Evolutionary conservation across 2,888 invertebrate species (phyloP), one percentile per base, ranked within the genome.

Genomic region (Cheilosia pagana): DNA sequence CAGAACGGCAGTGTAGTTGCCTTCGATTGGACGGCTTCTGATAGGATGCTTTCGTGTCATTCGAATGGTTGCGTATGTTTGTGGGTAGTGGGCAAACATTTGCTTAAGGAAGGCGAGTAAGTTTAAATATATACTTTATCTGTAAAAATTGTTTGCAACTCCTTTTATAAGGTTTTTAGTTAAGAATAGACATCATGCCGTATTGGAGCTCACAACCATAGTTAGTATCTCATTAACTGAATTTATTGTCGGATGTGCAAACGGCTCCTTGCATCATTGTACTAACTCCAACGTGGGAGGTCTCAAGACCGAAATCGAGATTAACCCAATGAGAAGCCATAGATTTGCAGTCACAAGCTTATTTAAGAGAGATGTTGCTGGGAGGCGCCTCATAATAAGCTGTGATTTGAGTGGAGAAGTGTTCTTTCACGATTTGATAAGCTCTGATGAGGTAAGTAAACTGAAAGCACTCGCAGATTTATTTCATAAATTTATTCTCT

Each of bases 371-470:
- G 85, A 87, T 25, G 79, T 89, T 59, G 86, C 82, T 3, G 89
- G 90, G 16, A 87, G 87, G 6, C 88, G 76, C n/a, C 79, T 89
- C 3, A 87, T 92, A 0, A 86, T 92, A 12, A 92, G 91, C 72
- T 91, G 90, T 70, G 92, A 92, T 87, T 78, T 92, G 16, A 92
- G 91, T 72, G 92, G 92, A 2, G 90, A 92, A 81, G 88, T 92
- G 8, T 90, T 88, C 75, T 89, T 90, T 70, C 91, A 92, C 63
- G 90, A 90, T 57, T 86, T 90, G 70, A 86, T 88, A 0, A 88
- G 88, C 60, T 81, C 76, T 1, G 90, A 89, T 60, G 90, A 90
- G 72, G 90, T 90, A 71, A 41, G 81, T 81, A 19, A 23, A n/a
- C 31, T 14, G 7, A 2, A n/a, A 7, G 5, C 8, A 16, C 16